These are phyloP conservation scores for Yoshiicerus persimilis DNA, from an alignment of 1,140 invertebrate genomes.

Conservation along the genomic window DNA sequence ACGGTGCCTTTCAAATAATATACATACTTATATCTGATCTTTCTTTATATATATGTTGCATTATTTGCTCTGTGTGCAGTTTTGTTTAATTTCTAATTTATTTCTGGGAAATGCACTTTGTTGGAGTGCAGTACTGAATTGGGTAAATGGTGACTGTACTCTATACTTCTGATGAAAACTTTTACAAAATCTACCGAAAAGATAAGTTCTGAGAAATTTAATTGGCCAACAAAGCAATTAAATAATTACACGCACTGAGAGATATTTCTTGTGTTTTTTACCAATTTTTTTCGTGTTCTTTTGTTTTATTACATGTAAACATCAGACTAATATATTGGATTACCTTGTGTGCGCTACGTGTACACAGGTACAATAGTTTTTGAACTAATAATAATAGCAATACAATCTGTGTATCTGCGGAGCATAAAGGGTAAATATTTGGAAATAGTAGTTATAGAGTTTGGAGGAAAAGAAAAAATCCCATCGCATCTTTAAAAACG, in stretches of 20 bases:
- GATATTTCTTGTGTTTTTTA: neutral
- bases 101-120: neutral
- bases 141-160: neutral
- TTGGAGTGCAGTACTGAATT: neutral
- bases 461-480: neutral
- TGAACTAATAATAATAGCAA: too few species aligned
- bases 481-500: neutral
- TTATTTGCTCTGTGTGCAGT: neutral
- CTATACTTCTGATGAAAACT: neutral
- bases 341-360: neutral
- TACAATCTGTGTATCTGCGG: neutral
- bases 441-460: neutral
- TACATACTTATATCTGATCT: neutral
- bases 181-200: neutral
- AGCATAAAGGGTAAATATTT: neutral
- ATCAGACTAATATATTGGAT: neutral
- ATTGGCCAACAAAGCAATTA: neutral
- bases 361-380: too few species aligned
- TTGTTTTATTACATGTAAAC: neutral
- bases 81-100: neutral
- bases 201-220: neutral
- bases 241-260: neutral
- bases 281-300: neutral
- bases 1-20: neutral
- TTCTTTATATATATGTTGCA: too few species aligned